Evolutionary conservation across 2,797 vertebrate species (phyloP).

Genomic region (Carduelis carduelis): DNA sequence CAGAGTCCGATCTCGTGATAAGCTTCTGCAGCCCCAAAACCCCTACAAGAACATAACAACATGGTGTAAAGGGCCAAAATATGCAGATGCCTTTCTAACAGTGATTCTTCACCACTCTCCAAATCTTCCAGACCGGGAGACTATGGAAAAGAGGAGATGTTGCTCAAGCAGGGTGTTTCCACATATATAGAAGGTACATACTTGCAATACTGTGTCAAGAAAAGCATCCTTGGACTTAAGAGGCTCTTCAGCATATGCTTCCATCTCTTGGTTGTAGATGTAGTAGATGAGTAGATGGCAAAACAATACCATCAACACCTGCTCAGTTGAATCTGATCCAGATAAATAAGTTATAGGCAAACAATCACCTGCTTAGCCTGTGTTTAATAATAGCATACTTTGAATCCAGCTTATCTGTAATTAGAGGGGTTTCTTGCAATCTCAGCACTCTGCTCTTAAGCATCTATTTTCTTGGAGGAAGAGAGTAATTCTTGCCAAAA

Average conservation of each 20-base stretch:
- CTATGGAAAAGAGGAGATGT: background rate
- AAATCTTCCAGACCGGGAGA: background rate
- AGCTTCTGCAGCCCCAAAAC: background rate
- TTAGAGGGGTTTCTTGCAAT: background rate
- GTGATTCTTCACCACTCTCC: background rate
- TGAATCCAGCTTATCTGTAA: background rate
- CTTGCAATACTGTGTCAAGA: background rate
- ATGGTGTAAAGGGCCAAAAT: background rate
- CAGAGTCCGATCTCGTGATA: background rate
- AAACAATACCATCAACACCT: background rate
- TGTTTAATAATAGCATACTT: background rate
- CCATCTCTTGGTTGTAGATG: background rate
- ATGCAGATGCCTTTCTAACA: background rate
- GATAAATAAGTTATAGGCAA: background rate
- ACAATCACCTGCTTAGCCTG: background rate
- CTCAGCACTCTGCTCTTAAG: background rate
- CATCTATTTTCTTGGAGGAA: background rate
- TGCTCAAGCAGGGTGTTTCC: background rate
- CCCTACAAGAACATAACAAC: background rate
- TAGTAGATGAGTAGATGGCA: background rate
- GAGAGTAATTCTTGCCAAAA: background rate
- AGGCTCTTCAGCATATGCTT: background rate
- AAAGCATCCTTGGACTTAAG: background rate
- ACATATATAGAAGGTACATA: background rate
- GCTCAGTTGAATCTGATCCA: background rate